phyloP scores from a whole-genome alignment of 2,888 invertebrate genomes.

The Meloe dianella region DNA sequence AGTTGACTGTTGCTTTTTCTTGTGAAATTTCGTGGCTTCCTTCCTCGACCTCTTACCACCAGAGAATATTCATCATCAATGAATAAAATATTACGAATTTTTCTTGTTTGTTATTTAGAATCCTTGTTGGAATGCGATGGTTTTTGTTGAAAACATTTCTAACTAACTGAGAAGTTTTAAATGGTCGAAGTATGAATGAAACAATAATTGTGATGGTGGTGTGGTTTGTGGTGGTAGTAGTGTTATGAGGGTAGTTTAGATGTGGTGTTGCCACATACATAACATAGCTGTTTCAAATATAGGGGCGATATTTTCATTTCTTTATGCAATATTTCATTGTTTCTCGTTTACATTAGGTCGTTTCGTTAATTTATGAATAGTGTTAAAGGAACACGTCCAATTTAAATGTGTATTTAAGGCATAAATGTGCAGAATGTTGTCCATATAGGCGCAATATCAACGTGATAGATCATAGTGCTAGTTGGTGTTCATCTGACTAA shows the following conservation, averaged over 20 bases:
- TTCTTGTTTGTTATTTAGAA: neutral
- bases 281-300: conserved; percentile 21
- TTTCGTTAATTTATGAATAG: too few relatives aligned
- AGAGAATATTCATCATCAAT: neutral
- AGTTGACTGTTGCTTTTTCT: conserved; percentile 7
- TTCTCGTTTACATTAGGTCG: conserved; percentile 10
- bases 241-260: conserved; percentile 10
- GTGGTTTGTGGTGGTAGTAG: neutral
- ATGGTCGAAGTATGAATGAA: too few relatives aligned
- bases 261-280: conserved; percentile 5
- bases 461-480: too few relatives aligned
- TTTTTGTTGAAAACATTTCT: neutral
- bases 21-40: conserved; percentile 1
- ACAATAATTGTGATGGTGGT: too few relatives aligned
- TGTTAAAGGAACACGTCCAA: too few relatives aligned
- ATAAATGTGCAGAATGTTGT: too few relatives aligned
- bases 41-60: neutral
- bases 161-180: too few relatives aligned
- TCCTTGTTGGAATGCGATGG: neutral
- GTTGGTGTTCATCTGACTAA: too few relatives aligned
- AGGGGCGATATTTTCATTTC: conserved; percentile 24
- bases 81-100: neutral
- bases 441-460: too few relatives aligned
- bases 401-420: too few relatives aligned
- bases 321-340: conserved; percentile 12